Evolutionary conservation across 2,113 vertebrate genomes (phyloP), one percentile per base, ranked within the genome.

Genomic region (Brachionichthys hirsutus): DNA sequence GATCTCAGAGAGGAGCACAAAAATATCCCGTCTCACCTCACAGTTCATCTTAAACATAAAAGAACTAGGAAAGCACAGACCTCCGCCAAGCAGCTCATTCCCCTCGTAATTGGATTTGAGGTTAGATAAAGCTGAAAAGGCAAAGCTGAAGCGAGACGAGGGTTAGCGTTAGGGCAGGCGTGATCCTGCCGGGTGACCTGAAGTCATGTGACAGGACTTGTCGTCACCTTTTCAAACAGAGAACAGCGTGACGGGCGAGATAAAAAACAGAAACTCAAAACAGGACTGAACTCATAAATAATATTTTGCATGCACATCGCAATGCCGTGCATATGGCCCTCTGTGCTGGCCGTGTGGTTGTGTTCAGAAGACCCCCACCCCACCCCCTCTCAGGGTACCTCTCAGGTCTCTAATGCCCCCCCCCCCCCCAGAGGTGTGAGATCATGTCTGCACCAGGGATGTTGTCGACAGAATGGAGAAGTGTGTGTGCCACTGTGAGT

Each of bases 361-460:
- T 70, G 75, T 78, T 89, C 83, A 84, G 78, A 62, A 64, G 62
- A 66, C 59, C 75, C 73, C 77, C 55, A 53, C n/a, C n/a, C n/a
- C n/a, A n/a, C n/a, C n/a, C n/a, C n/a, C n/a, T n/a, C n/a, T 67
- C 67, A 64, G 54, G 77, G 86, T 80, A 84, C 70, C 60, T 82
- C 75, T 47, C 70, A 62, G 62, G 69, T 78, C 79, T 85, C 75
- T 69, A 77, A 69, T 61, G 64, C 70, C 76, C 77, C 81, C 80
- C 70, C 76, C 77, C 81, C 80, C 24, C 67, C 61, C 60, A 72
- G 80, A 87, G 75, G 79, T 87, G 81, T 84, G 80, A 85, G 81
- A 67, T 79, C 78, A 83, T 77, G 80, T 87, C 84, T 81, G 45
- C 62, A 75, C 56, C 49, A 46, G 57, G 54, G 75, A 79, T 58